Base-by-base conservation (phyloP, 2,888 invertebrate genomes). In the Pemphredon lugubris region DNA sequence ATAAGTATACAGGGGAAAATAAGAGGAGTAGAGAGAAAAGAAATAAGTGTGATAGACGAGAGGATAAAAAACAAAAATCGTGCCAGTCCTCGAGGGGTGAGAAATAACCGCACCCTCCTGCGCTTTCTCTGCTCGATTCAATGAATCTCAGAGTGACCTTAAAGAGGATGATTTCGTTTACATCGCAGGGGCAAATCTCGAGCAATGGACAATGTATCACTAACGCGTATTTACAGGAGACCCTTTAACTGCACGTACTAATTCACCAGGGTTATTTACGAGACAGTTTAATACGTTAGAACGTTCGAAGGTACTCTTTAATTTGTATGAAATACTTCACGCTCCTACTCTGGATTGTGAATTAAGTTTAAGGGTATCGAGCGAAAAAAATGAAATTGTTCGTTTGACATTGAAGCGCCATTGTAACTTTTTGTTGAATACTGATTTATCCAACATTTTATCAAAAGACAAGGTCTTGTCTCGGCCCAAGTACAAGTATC, bases 111-210 rank as follows among this genome's bases (percentile, higher is more conserved):
- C 55, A 40, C 53, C 14, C 59, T 6, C 26, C 32, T 13, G 30
- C 34, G n/a, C 26, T 45, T 50, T 34, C 40, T 37, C 14, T 18
- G 5, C 34, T 48, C 66, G 67, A 76, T 82, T 84, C 83, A 77
- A 83, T 81, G 82, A 83, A 86, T 86, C 77, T 75, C 71, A 32
- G 66, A 78, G 73, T 67, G 70, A 77, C 67, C 69, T 82, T 82
- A 79, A 83, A 84, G 79, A 70, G 76, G 76, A 79, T 71, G 53
- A 66, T 59, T 51, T 45, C 51, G 34, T 57, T 65, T 61, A 20
- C 14, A 26, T 2, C 5, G 2, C 18, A 7, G 32, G 30, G 7
- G 6, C 14, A 32, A n/a, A n/a, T n/a, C 13, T 13, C 1, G 16
- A 14, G 3, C 3, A 14, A 7, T 9, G 30, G 1, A 30, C 30